phyloP scores from a whole-genome alignment of 2,797 vertebrate species.

The Graptemys geographica region DNA sequence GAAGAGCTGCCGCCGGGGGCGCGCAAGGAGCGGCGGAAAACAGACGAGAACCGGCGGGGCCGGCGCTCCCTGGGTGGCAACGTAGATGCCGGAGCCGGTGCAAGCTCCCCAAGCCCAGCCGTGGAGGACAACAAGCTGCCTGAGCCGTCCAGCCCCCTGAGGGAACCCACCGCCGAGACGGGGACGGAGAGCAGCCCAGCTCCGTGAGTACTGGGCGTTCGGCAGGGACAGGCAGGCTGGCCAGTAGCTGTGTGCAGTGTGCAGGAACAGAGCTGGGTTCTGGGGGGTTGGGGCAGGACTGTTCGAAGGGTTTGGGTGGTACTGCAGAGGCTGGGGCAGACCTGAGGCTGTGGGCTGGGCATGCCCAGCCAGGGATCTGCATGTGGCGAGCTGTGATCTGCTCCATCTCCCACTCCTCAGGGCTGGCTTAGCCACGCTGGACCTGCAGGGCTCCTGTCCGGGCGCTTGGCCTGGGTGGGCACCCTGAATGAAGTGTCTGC shows the following conservation, averaged over 20 bases:
- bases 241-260: neutral
- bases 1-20: conserved; percentile 66
- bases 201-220: conserved; percentile 17
- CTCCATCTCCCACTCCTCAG: neutral
- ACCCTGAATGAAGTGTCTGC: neutral
- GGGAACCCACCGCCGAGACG: neutral
- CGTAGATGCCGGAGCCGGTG: neutral
- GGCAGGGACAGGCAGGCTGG: neutral
- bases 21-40: conserved; percentile 80
- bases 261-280: neutral
- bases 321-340: neutral
- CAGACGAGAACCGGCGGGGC: conserved; percentile 77
- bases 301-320: neutral
- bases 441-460: neutral
- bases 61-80: conserved; percentile 67
- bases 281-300: neutral
- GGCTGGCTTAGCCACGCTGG: neutral
- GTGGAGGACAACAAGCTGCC: accelerated
- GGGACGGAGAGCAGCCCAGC: accelerated
- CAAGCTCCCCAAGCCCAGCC: neutral
- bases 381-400: neutral
- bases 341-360: neutral
- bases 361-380: neutral
- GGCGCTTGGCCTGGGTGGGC: neutral
- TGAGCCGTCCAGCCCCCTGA: conserved; percentile 12